These are phyloP conservation scores for Acholoe squamosa DNA, from an alignment of 2,888 invertebrate species.

Conservation along the genomic window DNA sequence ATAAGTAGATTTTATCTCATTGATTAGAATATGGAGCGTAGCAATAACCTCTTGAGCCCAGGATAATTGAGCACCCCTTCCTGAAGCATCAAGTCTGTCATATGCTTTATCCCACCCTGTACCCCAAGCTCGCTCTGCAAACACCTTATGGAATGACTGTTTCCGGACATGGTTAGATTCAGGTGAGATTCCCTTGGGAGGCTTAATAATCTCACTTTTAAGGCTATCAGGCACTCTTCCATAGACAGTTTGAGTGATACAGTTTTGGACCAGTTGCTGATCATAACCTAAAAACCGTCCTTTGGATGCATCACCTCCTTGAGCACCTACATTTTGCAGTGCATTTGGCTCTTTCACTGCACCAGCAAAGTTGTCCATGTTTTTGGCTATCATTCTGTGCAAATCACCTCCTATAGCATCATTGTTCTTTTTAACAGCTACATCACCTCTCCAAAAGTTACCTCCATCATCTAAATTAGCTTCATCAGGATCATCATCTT, in stretches of 20 bases:
- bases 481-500: neutral
- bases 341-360: neutral
- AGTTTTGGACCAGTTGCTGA: slow-evolving; percentile 53
- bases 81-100: slow-evolving; percentile 67
- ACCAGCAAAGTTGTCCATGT: neutral
- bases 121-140: slow-evolving; percentile 68
- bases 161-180: slow-evolving; percentile 52
- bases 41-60: slow-evolving; percentile 70
- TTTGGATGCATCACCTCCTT: neutral
- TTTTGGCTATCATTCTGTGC: neutral
- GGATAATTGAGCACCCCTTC: slow-evolving; percentile 68
- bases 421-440: neutral
- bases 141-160: slow-evolving; percentile 68
- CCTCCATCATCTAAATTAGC: neutral
- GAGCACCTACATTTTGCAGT: too few species aligned
- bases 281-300: neutral
- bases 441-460: neutral
- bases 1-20: slow-evolving; percentile 63
- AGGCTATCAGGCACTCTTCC: slow-evolving; percentile 60
- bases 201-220: neutral
- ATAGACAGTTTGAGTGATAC: slow-evolving; percentile 66
- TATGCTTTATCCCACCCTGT: slow-evolving; percentile 67
- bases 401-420: neutral
- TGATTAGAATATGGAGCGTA: slow-evolving; percentile 67
- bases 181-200: neutral